Base-by-base conservation (phyloP, 2,888 invertebrate genomes). In the Acanthosepion lycidas region DNA sequence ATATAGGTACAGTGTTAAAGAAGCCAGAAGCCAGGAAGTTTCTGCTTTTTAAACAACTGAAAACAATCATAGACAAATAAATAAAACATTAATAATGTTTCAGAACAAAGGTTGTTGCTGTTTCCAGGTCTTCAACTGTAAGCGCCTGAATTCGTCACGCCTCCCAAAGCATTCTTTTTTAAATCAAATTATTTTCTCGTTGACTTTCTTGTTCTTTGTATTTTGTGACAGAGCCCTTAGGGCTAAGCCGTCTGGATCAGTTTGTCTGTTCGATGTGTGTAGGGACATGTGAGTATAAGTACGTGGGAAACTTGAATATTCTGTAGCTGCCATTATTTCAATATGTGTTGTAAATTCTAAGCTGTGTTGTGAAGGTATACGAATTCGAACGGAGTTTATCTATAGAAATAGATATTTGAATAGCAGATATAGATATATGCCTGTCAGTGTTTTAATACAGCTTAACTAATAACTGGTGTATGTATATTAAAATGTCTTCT, bases 101-200 rank as follows among this genome's bases (percentile, higher is more conserved):
- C 78, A 12, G n/a, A n/a, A n/a, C n/a, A 78, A 78, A n/a, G n/a
- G 5, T n/a, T n/a, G 59, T n/a, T n/a, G 12, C 78, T 78, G 15
- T 18, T n/a, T 15, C 78, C 12, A n/a, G 5, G 18, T 78, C 78
- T n/a, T n/a, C 8, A 33, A 78, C n/a, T n/a, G 33, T 9, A 78
- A n/a, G 78, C n/a, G 12, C 78, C n/a, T n/a, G 78, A 78, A 78
- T 78, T 78, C 33, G 78, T 78, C 78, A 78, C 78, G 78, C 78
- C n/a, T 78, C 12, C 15, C 78, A 33, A n/a, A 33, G n/a, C 78
- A 78, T 78, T 78, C 78, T n/a, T 78, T 78, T 42, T 78, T 33
- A 78, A 78, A 78, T 78, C 78, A 78, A 78, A 78, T 78, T 78
- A 78, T 78, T n/a, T 78, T 78, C n/a, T 78, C 12, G n/a, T 78